These are phyloP conservation scores for Silurus meridionalis DNA, from an alignment of 2,113 vertebrate genomes.

Conservation along the genomic window DNA sequence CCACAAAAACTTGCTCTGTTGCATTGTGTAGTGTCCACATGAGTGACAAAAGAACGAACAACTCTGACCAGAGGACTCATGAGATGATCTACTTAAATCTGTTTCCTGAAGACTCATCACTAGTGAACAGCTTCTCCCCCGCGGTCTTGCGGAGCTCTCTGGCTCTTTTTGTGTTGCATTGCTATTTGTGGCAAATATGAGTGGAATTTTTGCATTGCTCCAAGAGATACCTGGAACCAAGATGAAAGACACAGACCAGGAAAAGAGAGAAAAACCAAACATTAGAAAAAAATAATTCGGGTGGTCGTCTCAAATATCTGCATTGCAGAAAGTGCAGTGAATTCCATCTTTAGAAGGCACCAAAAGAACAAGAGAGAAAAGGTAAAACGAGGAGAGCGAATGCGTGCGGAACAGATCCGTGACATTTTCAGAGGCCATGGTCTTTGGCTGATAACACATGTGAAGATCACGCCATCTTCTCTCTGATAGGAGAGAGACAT, in stretches of 20 bases:
- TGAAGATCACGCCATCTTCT: slow-evolving; percentile 1
- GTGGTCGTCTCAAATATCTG: background rate
- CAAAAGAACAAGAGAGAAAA: background rate
- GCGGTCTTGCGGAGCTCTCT: too few relatives aligned
- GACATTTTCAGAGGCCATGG: slow-evolving; percentile 32
- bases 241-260: background rate
- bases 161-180: too few relatives aligned
- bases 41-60: too few relatives aligned
- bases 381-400: slow-evolving; percentile 13
- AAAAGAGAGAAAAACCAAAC: background rate
- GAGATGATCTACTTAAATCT: too few relatives aligned
- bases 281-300: background rate
- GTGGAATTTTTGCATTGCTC: background rate
- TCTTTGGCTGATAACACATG: slow-evolving; percentile 25
- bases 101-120: too few relatives aligned
- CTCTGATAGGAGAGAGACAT: slow-evolving; percentile 25
- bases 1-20: too few relatives aligned
- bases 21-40: too few relatives aligned
- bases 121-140: too few relatives aligned
- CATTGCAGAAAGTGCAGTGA: background rate
- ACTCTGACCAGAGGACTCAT: too few relatives aligned
- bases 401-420: slow-evolving; percentile 18
- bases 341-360: background rate
- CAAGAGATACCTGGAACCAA: background rate
- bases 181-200: too few relatives aligned